Percentiles rank a stretch among this genome's conserved stretches.
phyloP scores from a whole-genome alignment of 2,113 vertebrate species.

The Pavo muticus region DNA sequence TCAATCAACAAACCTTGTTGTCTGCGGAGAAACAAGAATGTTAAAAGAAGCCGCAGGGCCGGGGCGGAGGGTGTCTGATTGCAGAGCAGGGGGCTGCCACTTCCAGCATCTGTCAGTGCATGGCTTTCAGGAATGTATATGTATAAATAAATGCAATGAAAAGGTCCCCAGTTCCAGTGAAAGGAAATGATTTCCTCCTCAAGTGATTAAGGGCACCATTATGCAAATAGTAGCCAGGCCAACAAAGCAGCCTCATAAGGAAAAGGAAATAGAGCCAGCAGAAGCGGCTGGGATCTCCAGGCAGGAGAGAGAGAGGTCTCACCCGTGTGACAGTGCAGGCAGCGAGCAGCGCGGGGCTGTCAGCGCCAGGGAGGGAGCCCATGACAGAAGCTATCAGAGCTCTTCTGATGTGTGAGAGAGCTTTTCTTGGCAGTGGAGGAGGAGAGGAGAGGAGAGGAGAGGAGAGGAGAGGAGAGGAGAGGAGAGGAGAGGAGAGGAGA shows the following conservation, averaged over 20 bases:
- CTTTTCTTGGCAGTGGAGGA: background rate
- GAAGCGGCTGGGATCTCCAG: background rate
- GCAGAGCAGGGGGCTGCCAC: background rate
- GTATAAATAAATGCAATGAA: background rate
- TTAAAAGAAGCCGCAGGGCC: background rate
- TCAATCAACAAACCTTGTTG: conserved; percentile 1
- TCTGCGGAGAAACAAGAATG: background rate
- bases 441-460: too few relatives aligned
- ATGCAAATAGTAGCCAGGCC: conserved; percentile 21
- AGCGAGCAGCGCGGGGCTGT: background rate
- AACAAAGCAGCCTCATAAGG: background rate
- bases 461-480: too few relatives aligned
- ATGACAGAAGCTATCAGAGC: background rate
- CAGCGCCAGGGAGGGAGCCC: accelerated
- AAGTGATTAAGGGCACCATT: conserved; percentile 30
- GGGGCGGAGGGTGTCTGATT: conserved; percentile 7
- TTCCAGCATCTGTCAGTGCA: conserved; percentile 35
- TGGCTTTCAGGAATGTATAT: background rate
- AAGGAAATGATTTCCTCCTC: conserved; percentile 28
- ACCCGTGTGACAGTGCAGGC: accelerated
- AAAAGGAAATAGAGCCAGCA: background rate
- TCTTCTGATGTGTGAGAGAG: background rate
- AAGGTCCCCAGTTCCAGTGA: conserved; percentile 16
- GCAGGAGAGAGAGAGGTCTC: background rate
- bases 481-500: too few relatives aligned